Evolutionary conservation across 2,113 vertebrate species (phyloP).

Genomic region (Ptilorrhoa leucosticta): DNA sequence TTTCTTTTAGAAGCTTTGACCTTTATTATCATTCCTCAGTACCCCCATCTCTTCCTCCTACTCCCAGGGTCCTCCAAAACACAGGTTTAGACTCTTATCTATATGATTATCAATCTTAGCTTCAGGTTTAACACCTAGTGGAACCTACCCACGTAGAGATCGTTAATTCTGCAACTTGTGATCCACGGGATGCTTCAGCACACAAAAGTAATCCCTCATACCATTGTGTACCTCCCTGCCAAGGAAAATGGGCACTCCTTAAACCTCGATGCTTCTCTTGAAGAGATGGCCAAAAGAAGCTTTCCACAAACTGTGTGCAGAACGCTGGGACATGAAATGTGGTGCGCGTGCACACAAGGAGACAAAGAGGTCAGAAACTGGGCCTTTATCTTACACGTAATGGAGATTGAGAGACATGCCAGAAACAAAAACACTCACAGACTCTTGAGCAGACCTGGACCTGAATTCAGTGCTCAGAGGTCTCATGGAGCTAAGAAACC

Average conservation of each 20-base stretch:
- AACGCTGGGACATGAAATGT: accelerated
- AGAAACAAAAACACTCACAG: not conserved
- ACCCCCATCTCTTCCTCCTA: not conserved
- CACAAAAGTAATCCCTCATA: not conserved
- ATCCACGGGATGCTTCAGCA: not conserved
- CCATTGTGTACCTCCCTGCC: not conserved
- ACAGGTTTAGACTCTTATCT: not conserved
- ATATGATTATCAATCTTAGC: not conserved
- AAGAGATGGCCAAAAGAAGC: not conserved
- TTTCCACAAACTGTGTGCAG: not conserved
- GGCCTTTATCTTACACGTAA: not conserved
- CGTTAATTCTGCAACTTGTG: not conserved
- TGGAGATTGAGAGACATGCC: accelerated
- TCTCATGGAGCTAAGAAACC: not conserved
- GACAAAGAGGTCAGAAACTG: not conserved
- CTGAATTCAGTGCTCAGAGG: not conserved
- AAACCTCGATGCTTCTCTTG: accelerated
- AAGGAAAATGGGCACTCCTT: not conserved
- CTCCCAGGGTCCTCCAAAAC: not conserved
- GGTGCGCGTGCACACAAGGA: not conserved
- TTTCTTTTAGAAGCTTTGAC: not conserved
- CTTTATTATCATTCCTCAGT: not conserved
- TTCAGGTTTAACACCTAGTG: not conserved
- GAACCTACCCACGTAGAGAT: not conserved
- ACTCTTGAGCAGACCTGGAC: not conserved